phyloP scores from a whole-genome alignment of 2,888 invertebrate genomes.

The Aphidoletes aphidimyza region DNA sequence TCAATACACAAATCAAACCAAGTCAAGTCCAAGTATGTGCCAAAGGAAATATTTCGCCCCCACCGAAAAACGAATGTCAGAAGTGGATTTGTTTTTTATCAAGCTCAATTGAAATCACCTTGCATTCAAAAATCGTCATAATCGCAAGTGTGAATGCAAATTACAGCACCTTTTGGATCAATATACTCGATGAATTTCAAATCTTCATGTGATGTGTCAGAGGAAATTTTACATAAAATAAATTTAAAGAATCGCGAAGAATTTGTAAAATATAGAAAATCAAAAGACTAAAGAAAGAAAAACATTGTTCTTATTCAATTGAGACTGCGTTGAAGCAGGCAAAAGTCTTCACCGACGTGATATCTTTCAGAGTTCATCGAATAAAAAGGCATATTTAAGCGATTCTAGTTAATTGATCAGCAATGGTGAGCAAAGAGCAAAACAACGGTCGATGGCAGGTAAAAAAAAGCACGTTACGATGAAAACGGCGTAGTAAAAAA shows the following conservation, averaged over 20 bases:
- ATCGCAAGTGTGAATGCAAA: background rate
- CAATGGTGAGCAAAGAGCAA: background rate
- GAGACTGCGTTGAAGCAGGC: background rate
- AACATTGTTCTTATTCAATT: background rate
- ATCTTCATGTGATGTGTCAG: too few relatives aligned
- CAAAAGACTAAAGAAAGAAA: background rate
- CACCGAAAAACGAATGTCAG: background rate
- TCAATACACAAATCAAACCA: constrained; percentile 13
- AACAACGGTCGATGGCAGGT: background rate
- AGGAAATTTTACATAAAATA: too few relatives aligned
- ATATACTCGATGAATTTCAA: background rate
- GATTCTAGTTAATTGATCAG: constrained; percentile 48
- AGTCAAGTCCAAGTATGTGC: constrained; percentile 17
- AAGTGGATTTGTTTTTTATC: background rate
- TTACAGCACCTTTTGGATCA: background rate
- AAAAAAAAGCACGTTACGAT: background rate
- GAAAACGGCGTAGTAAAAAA: background rate
- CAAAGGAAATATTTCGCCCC: background rate
- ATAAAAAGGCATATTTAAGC: constrained; percentile 9
- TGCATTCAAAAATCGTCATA: background rate
- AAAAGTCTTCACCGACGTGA: background rate
- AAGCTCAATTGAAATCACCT: too few relatives aligned
- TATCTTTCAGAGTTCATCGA: background rate
- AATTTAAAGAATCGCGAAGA: too few relatives aligned
- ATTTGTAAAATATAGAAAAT: background rate